Conservation (phyloP, 2,797 vertebrate genomes). For the Tinamus major region DNA sequence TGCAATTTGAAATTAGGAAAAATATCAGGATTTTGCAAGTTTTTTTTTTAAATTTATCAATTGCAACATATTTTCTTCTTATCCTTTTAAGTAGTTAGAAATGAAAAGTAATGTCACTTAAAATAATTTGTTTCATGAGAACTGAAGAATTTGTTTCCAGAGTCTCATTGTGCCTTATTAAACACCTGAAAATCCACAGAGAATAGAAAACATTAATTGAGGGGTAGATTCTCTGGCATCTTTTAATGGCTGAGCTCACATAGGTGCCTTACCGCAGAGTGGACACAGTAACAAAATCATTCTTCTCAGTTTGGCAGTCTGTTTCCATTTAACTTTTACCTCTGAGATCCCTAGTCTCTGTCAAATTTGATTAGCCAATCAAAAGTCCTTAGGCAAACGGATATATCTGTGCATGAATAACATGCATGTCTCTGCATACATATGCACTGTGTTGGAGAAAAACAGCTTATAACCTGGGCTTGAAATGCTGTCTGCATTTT, state of each 20-base stretch:
- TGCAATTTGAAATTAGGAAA: neutral
- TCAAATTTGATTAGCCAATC: neutral
- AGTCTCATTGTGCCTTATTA: neutral
- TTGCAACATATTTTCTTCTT: neutral
- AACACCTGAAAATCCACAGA: neutral
- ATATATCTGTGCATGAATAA: neutral
- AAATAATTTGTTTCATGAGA: neutral
- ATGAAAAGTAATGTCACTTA: neutral
- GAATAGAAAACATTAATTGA: neutral
- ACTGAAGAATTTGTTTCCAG: neutral
- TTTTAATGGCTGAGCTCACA: neutral
- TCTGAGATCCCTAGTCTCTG: neutral
- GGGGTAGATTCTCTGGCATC: neutral
- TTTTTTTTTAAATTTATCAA: neutral
- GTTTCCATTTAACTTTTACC: neutral
- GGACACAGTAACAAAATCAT: neutral
- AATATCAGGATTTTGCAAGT: neutral
- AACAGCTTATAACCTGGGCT: neutral
- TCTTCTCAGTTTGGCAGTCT: neutral
- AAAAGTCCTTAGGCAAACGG: neutral
- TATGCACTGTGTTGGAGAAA: neutral
- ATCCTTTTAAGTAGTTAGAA: neutral
- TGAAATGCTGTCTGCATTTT: neutral
- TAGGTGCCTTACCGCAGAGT: neutral
- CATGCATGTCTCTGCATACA: neutral